Evolutionary conservation across 2,797 vertebrate genomes (phyloP), one percentile per base, ranked within the genome.

Genomic region (Falco berigora): DNA sequence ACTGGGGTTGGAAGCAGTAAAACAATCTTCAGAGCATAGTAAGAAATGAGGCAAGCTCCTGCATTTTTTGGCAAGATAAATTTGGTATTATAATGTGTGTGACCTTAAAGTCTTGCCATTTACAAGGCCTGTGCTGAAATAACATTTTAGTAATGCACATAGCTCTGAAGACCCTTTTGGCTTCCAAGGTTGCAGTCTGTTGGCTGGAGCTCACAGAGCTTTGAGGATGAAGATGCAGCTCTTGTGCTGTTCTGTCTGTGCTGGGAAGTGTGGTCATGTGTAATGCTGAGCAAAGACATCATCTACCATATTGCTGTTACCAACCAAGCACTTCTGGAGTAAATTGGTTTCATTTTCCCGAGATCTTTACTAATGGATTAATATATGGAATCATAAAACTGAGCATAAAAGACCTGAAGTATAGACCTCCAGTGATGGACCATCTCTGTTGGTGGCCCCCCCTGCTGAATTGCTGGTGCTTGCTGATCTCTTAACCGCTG

Each of bases 401-500:
- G 49, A 71, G 14, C 32, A 13, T 75, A 16, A 63, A 46, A 36
- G 56, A 17, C 16, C 13, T 32, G 42, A 52, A 66, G 34, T 16
- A 4, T 17, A 55, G 64, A 13, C 55, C 12, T 86, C 15, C 53
- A 24, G n/a, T 77, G 61, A 16, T 9, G 36, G 20, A 10, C 30
- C 3, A 1, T 38, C 25, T 83, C 32, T 80, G 20, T 24, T 23
- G 23, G 38, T 50, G 36, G 24, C 28, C 17, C 10, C 12, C 12
- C 6, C 30, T 10, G 13, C 38, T 62, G 34, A 66, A 40, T 73
- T 6, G 0, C 47, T 86, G 55, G 5, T 0, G 0, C 13, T 50
- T 55, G 34, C 68, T 69, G 73, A 9, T 94, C 15, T 85, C 93
- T 98, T 98, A 46, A 98, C 74, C 58, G 40, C 23, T 64, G 22